Evolutionary conservation across 2,888 invertebrate species (phyloP).

Genomic region (Sphecodes monilicornis): DNA sequence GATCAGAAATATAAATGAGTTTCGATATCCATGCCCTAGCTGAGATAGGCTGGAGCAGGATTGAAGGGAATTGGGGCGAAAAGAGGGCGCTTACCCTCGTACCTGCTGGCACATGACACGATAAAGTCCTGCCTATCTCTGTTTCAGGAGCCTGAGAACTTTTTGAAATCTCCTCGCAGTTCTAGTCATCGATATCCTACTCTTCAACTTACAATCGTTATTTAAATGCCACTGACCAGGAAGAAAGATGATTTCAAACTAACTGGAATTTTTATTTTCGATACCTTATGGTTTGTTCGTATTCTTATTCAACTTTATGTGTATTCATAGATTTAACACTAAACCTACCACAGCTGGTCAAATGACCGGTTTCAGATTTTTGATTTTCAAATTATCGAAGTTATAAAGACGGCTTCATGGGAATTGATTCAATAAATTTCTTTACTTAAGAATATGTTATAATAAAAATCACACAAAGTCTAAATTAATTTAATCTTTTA

Average conservation of each 20-base stretch:
- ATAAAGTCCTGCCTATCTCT: constrained; percentile 68
- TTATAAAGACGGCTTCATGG: no score
- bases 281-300: constrained; percentile 46
- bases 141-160: constrained; percentile 48
- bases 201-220: constrained; percentile 38
- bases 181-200: constrained; percentile 62
- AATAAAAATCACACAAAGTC: no score
- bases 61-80: constrained; percentile 76
- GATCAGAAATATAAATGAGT: constrained; percentile 76
- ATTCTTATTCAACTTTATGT: not conserved
- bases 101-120: constrained; percentile 73
- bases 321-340: no score
- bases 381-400: no score
- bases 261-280: constrained; percentile 72
- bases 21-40: constrained; percentile 68
- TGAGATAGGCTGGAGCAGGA: constrained; percentile 59
- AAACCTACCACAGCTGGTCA: no score
- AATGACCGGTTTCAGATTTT: no score
- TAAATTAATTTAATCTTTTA: no score
- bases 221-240: constrained; percentile 48
- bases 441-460: no score
- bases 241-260: constrained; percentile 60
- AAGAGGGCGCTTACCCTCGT: constrained; percentile 65
- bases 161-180: constrained; percentile 55
- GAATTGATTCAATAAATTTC: no score